phyloP scores from a whole-genome alignment of 2,888 invertebrate genomes.

The Allygus modestus region DNA sequence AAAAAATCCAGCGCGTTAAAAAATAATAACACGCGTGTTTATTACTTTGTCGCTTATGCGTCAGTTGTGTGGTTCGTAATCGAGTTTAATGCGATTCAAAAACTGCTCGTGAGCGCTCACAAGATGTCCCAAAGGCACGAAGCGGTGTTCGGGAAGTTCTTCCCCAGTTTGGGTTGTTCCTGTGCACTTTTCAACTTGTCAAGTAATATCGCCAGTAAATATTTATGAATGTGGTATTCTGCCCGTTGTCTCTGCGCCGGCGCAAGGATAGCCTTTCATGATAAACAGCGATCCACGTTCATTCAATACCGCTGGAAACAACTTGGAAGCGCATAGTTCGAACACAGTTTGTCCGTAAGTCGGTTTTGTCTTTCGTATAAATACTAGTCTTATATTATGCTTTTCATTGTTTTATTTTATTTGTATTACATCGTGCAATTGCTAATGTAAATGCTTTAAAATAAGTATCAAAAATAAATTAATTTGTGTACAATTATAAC shows the following conservation, averaged over 20 bases:
- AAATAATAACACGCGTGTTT: neutral
- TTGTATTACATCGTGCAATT: too few relatives aligned
- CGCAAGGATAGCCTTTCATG: neutral
- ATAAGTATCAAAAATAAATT: too few relatives aligned
- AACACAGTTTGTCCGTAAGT: neutral
- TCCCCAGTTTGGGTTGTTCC: neutral
- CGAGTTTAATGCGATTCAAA: neutral
- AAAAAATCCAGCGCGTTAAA: too few relatives aligned
- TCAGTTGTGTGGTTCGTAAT: neutral
- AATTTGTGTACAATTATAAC: too few relatives aligned
- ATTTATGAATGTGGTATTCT: constrained; percentile 13
- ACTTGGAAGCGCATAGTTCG: constrained; percentile 6
- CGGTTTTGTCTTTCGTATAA: too few relatives aligned
- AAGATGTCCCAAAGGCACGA: neutral
- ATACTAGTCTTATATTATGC: too few relatives aligned
- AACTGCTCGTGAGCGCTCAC: neutral
- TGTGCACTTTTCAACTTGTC: neutral
- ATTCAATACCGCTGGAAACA: constrained; percentile 40
- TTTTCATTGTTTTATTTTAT: too few relatives aligned
- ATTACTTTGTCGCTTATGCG: neutral
- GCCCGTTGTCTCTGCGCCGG: neutral
- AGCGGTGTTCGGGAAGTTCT: neutral
- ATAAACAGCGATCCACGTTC: neutral
- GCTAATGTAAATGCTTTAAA: too few relatives aligned
- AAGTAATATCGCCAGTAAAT: neutral